Percentiles rank a stretch among this genome's conserved stretches.
Evolutionary conservation across 2,888 invertebrate genomes (phyloP).

Genomic region (Ophion slaviceki): DNA sequence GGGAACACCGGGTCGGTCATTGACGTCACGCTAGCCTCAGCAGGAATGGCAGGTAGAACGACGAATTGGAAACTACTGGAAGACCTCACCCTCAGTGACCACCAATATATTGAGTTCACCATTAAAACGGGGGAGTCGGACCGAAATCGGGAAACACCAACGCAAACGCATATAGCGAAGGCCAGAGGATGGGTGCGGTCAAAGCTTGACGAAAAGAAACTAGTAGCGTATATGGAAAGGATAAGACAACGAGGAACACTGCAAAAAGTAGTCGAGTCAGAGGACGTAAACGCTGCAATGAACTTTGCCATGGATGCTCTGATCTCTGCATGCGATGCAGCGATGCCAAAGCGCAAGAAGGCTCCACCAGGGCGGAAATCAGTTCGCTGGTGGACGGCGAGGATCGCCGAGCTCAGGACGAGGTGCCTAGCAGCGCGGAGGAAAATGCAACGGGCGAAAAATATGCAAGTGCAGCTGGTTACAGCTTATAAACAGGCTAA

Average conservation of each 20-base stretch:
- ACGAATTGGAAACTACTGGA: constrained; percentile 36
- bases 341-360: too few species aligned
- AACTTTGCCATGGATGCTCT: too few species aligned
- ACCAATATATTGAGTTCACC: constrained; percentile 32
- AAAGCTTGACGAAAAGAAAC: too few species aligned
- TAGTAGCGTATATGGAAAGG: too few species aligned
- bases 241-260: too few species aligned
- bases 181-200: constrained; percentile 25
- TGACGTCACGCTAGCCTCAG: constrained; percentile 18
- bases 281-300: too few species aligned
- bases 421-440: too few species aligned
- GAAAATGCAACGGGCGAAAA: background rate
- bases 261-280: too few species aligned
- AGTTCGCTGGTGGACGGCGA: background rate
- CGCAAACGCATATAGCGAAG: background rate
- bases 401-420: too few species aligned
- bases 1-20: constrained; percentile 4
- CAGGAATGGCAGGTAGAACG: background rate
- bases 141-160: background rate
- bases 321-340: too few species aligned
- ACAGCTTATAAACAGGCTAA: constrained; percentile 45
- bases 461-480: background rate
- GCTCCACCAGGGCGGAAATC: background rate
- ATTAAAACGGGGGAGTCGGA: background rate
- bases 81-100: constrained; percentile 48